Percentiles rank a stretch among this genome's conserved stretches.
Conservation (phyloP, 2,113 vertebrate species). For the Leptosomus discolor region DNA sequence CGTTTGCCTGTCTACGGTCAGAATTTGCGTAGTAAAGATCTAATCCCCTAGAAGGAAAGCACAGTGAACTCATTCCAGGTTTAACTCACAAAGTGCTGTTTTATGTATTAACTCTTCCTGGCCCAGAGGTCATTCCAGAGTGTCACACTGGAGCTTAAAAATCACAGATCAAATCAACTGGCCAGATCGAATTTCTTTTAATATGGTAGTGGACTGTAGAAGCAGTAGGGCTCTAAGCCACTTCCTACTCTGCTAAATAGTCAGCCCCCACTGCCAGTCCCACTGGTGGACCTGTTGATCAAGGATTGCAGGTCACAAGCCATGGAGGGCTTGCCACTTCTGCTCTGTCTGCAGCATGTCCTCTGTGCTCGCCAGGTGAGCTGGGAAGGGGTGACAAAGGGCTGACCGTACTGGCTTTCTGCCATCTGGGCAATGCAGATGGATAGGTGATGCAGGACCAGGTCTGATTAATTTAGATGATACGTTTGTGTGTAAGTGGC, state of each 20-base stretch:
- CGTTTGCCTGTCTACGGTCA: background rate
- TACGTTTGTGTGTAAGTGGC: fast-evolving
- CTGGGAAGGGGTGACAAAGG: background rate
- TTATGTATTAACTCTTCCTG: background rate
- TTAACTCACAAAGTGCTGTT: background rate
- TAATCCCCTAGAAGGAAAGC: background rate
- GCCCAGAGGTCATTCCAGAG: background rate
- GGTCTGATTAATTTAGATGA: background rate
- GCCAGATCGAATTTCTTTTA: background rate
- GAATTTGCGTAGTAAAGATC: slow-evolving; percentile 25
- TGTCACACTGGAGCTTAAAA: background rate
- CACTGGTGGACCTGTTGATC: background rate
- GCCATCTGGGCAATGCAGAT: background rate
- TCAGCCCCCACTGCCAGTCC: background rate
- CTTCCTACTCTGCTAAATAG: background rate
- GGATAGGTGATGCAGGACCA: background rate
- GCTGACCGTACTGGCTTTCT: background rate
- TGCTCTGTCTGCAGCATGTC: background rate
- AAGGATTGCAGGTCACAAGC: background rate
- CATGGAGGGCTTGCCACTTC: background rate
- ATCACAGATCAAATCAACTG: background rate
- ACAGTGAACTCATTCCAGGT: background rate
- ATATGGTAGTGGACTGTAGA: background rate
- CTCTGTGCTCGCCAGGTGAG: too few relatives aligned
- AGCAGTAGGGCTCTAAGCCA: background rate